These are phyloP conservation scores for Vidua macroura DNA, from an alignment of 2,113 vertebrate genomes.

Conservation along the genomic window DNA sequence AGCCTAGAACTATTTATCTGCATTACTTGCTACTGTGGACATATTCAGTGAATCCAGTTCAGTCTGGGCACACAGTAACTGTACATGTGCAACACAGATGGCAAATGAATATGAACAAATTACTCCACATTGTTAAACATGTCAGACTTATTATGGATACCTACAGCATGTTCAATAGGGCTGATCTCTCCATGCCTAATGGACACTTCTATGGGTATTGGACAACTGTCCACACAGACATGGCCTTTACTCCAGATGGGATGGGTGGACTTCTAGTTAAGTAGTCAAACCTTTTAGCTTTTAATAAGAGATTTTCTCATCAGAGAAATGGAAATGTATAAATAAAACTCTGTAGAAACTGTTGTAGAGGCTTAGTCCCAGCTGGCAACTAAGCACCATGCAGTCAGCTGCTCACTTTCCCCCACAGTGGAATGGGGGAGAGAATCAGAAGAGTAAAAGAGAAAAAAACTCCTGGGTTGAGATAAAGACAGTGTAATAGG, in stretches of 20 bases:
- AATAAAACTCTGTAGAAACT: not conserved
- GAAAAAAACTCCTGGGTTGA: not conserved
- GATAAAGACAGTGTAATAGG: not conserved
- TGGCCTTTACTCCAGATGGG: not conserved
- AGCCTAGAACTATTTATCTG: not conserved
- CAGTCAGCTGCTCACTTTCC: rapidly evolving
- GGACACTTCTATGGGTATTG: not conserved
- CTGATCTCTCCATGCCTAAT: not conserved
- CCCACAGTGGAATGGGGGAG: not conserved
- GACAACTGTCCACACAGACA: not conserved
- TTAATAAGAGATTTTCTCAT: not conserved
- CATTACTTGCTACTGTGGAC: not conserved
- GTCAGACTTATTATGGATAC: not conserved
- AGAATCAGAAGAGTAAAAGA: not conserved
- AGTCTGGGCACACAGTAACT: not conserved
- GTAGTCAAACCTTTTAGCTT: not conserved
- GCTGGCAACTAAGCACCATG: not conserved
- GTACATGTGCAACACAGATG: not conserved
- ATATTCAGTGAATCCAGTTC: not conserved
- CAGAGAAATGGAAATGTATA: not conserved
- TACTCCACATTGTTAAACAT: not conserved
- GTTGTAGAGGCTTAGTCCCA: not conserved
- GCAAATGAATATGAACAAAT: conserved; percentile 14
- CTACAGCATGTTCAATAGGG: not conserved
- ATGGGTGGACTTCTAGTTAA: not conserved